Evolutionary conservation across 2,797 vertebrate genomes (phyloP).

Genomic region (Rhinoraja longicauda): DNA sequence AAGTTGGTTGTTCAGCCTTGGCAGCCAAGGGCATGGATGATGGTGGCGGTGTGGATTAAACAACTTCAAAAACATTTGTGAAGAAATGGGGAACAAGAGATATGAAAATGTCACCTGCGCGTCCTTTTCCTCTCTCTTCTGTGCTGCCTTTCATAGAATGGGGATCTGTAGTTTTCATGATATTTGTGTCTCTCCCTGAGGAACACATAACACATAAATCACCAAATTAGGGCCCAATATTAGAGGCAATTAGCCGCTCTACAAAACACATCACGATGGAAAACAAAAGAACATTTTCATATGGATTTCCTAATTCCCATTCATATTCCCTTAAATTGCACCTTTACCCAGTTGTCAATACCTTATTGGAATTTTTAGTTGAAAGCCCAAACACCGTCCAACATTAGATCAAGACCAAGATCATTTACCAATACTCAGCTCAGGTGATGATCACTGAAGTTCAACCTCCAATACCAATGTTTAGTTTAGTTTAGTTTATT

Average conservation of each 20-base stretch:
- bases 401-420: neutral
- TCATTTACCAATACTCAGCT: neutral
- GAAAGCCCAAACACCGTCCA: neutral
- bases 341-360: neutral
- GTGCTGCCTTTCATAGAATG: conserved; percentile 73
- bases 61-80: neutral
- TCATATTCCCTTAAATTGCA: neutral
- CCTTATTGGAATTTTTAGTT: neutral
- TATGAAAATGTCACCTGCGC: conserved; percentile 63
- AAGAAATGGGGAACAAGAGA: neutral
- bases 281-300: too few species aligned
- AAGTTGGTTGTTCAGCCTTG: too few species aligned
- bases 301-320: too few species aligned
- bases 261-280: too few species aligned
- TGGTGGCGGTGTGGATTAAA: neutral
- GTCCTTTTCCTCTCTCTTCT: conserved; percentile 73
- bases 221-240: neutral
- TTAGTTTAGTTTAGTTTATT: too few species aligned
- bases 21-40: too few species aligned
- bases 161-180: conserved; percentile 75
- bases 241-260: too few species aligned
- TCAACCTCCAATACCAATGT: neutral
- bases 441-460: too few species aligned
- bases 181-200: conserved; percentile 79
- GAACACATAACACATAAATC: neutral